phyloP scores from a whole-genome alignment of 1,140 invertebrate species.

The Hyles euphorbiae region DNA sequence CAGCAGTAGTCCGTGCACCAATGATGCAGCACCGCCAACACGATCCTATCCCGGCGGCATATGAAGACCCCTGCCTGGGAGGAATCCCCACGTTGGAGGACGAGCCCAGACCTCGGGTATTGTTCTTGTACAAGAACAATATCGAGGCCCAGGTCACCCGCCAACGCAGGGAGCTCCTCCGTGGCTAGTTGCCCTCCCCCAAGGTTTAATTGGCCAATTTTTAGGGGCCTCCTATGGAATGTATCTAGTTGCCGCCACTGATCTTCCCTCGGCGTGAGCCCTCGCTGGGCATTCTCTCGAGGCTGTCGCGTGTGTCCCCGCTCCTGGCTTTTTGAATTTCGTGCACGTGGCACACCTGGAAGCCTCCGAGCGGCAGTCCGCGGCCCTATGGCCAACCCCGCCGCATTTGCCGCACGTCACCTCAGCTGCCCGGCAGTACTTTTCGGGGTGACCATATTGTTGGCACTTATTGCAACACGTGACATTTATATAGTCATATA shows the following conservation, averaged over 20 bases:
- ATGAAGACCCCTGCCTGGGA: too few species aligned
- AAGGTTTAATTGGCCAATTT: constrained; percentile 21
- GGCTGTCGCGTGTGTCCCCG: constrained; percentile 13
- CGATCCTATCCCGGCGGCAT: too few species aligned
- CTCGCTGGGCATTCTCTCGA: constrained; percentile 20
- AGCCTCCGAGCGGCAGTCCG: not conserved
- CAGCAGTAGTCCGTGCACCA: too few species aligned
- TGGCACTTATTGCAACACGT: constrained; percentile 11
- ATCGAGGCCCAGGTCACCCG: constrained; percentile 4
- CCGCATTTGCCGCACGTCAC: constrained; percentile 21
- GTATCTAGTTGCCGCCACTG: constrained; percentile 4
- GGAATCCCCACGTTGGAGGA: constrained; percentile 13
- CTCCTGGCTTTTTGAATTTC: constrained; percentile 5
- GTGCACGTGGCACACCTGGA: constrained; percentile 24
- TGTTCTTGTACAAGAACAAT: too few species aligned
- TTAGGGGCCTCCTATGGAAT: not conserved
- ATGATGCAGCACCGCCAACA: too few species aligned
- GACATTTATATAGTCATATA: constrained; percentile 14
- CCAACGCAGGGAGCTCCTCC: constrained; percentile 11
- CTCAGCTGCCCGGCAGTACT: constrained; percentile 18
- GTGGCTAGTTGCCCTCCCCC: not conserved
- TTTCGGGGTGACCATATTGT: constrained; percentile 31
- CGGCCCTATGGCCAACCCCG: constrained; percentile 9
- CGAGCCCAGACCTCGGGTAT: too few species aligned
- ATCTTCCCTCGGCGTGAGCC: constrained; percentile 7